Percentiles rank a stretch among this genome's conserved stretches.
These are phyloP conservation scores for Henicopernis longicauda DNA, from an alignment of 2,113 vertebrate species.

Conservation along the genomic window DNA sequence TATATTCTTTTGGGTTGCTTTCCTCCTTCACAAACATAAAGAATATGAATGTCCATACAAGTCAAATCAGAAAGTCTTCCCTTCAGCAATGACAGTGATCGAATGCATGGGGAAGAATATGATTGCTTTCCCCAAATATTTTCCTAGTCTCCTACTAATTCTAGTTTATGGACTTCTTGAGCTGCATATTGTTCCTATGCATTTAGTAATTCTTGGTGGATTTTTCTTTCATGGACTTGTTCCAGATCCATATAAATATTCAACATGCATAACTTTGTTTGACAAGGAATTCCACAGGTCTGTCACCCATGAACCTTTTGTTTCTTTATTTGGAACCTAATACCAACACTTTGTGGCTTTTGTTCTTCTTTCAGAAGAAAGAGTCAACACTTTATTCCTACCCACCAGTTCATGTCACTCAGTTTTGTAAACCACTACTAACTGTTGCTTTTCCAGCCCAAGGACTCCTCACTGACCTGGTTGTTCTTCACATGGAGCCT, in stretches of 20 bases:
- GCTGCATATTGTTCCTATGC: neutral
- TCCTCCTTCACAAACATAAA: neutral
- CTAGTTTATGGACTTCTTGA: neutral
- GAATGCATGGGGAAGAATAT: neutral
- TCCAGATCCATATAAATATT: neutral
- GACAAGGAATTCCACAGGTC: rapidly evolving
- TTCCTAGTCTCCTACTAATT: neutral
- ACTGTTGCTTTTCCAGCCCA: neutral
- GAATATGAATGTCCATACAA: neutral
- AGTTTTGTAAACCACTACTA: neutral
- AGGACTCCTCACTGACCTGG: neutral
- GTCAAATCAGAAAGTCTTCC: neutral
- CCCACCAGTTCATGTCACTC: neutral
- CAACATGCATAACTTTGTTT: neutral
- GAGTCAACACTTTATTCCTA: neutral
- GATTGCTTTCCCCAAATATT: rapidly evolving
- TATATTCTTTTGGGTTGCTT: neutral
- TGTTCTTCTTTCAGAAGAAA: neutral
- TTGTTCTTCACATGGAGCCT: neutral
- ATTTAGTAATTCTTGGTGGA: neutral
- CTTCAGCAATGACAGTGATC: neutral
- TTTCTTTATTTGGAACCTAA: neutral
- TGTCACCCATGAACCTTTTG: neutral
- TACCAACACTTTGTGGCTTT: neutral
- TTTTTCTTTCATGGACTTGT: neutral